Conservation (phyloP, 2,113 vertebrate species). For the Tragelaphus imberbis region DNA sequence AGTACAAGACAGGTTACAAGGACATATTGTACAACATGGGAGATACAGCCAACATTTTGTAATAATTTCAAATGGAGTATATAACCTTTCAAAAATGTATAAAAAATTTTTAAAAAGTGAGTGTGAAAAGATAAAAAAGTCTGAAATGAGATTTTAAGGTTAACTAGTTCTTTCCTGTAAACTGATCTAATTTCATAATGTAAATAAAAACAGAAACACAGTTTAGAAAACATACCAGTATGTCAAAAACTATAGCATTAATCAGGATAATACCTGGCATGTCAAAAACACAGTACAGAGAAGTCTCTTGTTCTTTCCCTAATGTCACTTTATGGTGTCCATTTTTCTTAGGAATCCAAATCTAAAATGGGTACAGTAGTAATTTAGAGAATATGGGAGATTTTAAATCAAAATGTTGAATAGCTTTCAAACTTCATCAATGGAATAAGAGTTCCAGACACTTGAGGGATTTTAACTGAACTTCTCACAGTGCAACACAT, state of each 20-base stretch:
- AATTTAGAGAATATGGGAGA: neutral
- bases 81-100: neutral
- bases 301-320: neutral
- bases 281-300: neutral
- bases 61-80: neutral
- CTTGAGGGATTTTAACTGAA: neutral
- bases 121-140: neutral
- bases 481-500: neutral
- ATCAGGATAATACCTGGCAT: neutral
- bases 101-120: neutral
- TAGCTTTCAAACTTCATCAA: neutral
- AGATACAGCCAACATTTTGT: neutral
- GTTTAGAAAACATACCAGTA: neutral
- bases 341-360: neutral
- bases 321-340: neutral
- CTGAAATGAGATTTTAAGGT: neutral
- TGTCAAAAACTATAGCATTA: neutral
- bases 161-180: neutral
- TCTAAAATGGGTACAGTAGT: neutral
- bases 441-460: neutral
- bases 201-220: neutral
- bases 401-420: neutral
- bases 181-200: neutral
- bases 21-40: neutral
- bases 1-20: neutral